phyloP scores from a whole-genome alignment of 2,113 vertebrate species.

The Lipotes vexillifer region DNA sequence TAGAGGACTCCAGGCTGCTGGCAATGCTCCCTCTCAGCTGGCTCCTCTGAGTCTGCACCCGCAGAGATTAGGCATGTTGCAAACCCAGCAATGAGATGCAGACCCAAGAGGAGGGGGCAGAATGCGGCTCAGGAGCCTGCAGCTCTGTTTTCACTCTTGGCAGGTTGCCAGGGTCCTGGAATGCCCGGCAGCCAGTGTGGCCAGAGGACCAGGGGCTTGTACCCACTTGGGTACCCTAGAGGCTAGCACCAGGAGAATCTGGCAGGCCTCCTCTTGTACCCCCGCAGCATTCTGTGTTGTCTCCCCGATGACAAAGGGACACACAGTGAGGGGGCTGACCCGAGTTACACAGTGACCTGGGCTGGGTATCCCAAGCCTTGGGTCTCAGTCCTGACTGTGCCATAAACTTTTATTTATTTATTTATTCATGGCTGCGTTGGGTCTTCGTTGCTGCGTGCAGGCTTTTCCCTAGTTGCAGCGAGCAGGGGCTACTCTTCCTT shows the following conservation, averaged over 20 bases:
- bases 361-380: background rate
- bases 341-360: background rate
- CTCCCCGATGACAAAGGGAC: background rate
- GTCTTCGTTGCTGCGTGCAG: no score
- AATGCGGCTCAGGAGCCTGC: background rate
- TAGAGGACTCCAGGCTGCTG: background rate
- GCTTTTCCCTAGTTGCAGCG: no score
- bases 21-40: slow-evolving; percentile 50
- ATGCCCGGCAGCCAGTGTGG: background rate
- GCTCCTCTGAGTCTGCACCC: slow-evolving; percentile 71
- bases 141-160: slow-evolving; percentile 44
- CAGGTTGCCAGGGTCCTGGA: slow-evolving; percentile 36
- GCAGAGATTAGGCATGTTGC: slow-evolving; percentile 64
- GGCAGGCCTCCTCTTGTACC: background rate
- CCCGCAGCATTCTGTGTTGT: background rate
- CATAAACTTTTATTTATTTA: background rate
- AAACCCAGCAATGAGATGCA: slow-evolving; percentile 59
- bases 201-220: background rate
- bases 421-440: no score
- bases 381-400: background rate
- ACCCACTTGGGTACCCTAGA: background rate
- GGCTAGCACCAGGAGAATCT: background rate
- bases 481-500: no score
- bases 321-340: background rate
- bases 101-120: slow-evolving; percentile 14